These are phyloP conservation scores for Phalloptychus januarius DNA, from an alignment of 2,797 vertebrate genomes.

Conservation along the genomic window DNA sequence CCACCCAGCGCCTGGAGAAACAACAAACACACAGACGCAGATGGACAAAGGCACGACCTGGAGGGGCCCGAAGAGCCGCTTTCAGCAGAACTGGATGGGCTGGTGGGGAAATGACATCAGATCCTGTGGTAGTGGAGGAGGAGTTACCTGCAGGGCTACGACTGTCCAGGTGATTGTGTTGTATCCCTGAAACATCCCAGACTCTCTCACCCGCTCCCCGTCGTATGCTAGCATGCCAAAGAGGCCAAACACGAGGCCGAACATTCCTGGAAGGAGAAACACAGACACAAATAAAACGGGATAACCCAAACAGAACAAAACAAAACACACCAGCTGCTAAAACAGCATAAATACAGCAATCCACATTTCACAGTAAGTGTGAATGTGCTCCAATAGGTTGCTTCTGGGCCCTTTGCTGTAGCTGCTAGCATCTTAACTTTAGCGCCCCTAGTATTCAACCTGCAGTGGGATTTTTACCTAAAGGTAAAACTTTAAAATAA, in stretches of 20 bases:
- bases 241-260: constrained; percentile 93
- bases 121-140: background rate
- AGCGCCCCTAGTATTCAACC: background rate
- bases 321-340: background rate
- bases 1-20: constrained; percentile 92
- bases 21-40: constrained; percentile 68
- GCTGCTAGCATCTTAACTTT: background rate
- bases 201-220: constrained; percentile 88
- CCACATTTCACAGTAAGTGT: background rate
- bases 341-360: background rate
- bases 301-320: background rate
- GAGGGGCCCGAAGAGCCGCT: constrained; percentile 13
- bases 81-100: constrained; percentile 13
- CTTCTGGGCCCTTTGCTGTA: background rate
- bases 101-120: background rate
- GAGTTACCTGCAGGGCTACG: constrained; percentile 90
- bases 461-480: background rate
- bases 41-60: constrained; percentile 65
- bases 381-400: background rate
- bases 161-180: constrained; percentile 93
- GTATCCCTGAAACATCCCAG: constrained; percentile 98
- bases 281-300: background rate
- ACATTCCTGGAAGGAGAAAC: constrained; percentile 84
- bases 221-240: constrained; percentile 94
- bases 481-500: background rate